phyloP scores from a whole-genome alignment of 92 coral and sea anemone genomes.

The Parazoanthus darwini region DNA sequence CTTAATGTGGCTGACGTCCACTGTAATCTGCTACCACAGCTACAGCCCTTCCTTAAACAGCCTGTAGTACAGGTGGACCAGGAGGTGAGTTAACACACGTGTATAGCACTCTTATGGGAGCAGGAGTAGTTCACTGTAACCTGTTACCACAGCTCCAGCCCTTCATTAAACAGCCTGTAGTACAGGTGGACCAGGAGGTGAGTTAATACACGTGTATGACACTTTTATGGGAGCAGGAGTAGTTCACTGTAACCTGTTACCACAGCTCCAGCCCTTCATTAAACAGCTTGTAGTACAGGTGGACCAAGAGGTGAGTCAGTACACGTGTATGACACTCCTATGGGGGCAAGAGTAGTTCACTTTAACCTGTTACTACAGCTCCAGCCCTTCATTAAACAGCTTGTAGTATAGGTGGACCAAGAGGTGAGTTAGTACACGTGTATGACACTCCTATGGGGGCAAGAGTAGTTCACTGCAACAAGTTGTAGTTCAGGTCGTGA shows the following conservation, averaged over 20 bases:
- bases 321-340: neutral
- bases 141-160: no score
- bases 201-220: no score
- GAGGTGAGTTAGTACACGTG: neutral
- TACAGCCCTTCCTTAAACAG: no score
- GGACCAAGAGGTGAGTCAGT: slow-evolving; percentile 80
- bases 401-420: slow-evolving; percentile 77
- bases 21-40: slow-evolving; percentile 65
- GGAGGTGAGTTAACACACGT: no score
- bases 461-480: neutral
- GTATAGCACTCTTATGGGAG: no score
- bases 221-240: no score
- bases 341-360: neutral
- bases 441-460: neutral
- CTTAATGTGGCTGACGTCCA: slow-evolving; percentile 93
- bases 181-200: no score
- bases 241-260: no score
- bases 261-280: slow-evolving; percentile 84
- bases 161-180: no score
- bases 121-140: no score
- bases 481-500: neutral
- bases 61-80: no score
- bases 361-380: slow-evolving; percentile 52
- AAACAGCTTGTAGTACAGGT: slow-evolving; percentile 90
- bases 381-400: slow-evolving; percentile 86